Base-by-base conservation (phyloP, 30 jellyfish, hydroid and myxozoan species). In the Aurelia aurita region DNA sequence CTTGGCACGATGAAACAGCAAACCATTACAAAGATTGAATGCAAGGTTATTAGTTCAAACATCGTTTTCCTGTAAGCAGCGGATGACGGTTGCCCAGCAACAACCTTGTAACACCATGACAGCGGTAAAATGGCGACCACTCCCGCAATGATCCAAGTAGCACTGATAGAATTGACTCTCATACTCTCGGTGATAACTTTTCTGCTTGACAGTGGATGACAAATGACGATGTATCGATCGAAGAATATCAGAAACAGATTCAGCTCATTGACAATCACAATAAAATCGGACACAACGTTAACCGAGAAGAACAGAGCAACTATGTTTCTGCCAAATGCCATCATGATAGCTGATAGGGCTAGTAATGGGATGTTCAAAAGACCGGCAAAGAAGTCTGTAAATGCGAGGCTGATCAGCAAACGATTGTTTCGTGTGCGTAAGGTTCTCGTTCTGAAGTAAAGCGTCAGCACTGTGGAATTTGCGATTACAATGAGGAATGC, bases 1-100 rank as follows among this genome's bases (percentile, higher is more conserved):
- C 93, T 83, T 18, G 93, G 93, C 63, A 83, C 59, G 66, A 83
- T 83, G 74, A 83, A 83, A 31, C 86, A 83, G 64, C 93, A 83
- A 2, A 69, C 79, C 22, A 75, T 45, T 5, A 83, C 93, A 25
- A 82, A 74, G 20, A 83, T 71, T 19, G 93, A 83, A 25, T 83
- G 93, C 64, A 65, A 66, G 73, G 78, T 83, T 32, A 83, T 83
- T 25, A 74, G 60, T 14, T 58, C 82, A 9, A 13, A 2, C 93
- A 83, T 83, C 27, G 27, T 55, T 15, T 34, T 16, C 59, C 20
- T 29, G 81, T 83, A 83, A 20, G 34, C 74, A 15, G 8, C 43
- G 20, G 81, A 57, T 43, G 72, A 59, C 11, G 21, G 62, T 58
- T 44, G 80, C 26, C 87, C 93, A 16, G 84, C 46, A 15, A 83